Base-by-base conservation (phyloP, 2,888 invertebrate genomes). In the Eurytoma adleriae region DNA sequence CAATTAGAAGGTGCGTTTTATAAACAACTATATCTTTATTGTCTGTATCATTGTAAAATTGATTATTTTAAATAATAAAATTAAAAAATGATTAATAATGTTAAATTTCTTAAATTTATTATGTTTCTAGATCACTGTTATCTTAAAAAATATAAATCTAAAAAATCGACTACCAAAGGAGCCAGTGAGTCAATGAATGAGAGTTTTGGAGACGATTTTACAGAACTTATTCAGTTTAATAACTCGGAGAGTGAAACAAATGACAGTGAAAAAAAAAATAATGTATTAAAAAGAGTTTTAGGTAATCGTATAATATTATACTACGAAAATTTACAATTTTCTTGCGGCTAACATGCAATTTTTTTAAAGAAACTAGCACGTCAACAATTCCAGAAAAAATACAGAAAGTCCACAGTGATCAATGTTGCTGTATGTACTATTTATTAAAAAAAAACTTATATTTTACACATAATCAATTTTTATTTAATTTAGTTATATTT, bases 341-440 rank as follows among this genome's bases (percentile, higher is more conserved):
- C 7, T 50, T 20, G 7, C 14, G 30, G 27, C 3, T 20, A 30
- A 30, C 16, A n/a, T 57, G 1, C 24, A 20, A 16, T 12, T 16
- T 48, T 61, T 7, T 74, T 74, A 14, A n/a, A 74, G 74, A 56
- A 24, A 40, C 18, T 54, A 40, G 3, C 50, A 20, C 54, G 20
- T 18, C 24, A 12, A n/a, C 24, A 0, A 4, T 48, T 27, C 20
- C 27, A 14, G 18, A 69, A 48, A 69, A 54, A 70, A 14, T 30
- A 10, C 64, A 40, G 3, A 64, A 70, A 57, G n/a, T n/a, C 59
- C 78, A 78, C n/a, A 67, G 67, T 57, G 14, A 72, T 30, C n/a
- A 78, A 20, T 78, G 78, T 27, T 78, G 78, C 20, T 27, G 78
- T 78, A 78, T 5, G 75, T 61, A 7, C 40, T 67, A 75, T n/a